phyloP scores from a whole-genome alignment of 2,797 vertebrate species.

The Euphonia xanthogaster region DNA sequence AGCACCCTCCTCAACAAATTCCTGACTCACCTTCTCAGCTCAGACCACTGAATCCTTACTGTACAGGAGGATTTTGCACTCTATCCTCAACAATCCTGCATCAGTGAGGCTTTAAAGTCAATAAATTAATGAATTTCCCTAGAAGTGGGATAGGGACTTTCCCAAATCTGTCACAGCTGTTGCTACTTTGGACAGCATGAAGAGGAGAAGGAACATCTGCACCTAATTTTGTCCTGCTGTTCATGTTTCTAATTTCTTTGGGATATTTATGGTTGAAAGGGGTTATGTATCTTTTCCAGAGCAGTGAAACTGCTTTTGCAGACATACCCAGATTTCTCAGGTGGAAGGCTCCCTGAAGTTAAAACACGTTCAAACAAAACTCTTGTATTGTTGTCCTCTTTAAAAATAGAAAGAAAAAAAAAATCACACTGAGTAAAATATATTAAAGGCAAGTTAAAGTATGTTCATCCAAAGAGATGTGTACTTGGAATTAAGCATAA shows the following conservation, averaged over 20 bases:
- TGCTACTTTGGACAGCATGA: not conserved
- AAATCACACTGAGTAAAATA: conserved; percentile 39
- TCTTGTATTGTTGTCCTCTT: conserved; percentile 99
- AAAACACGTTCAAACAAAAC: conserved; percentile 99
- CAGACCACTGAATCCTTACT: not conserved
- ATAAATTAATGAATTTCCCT: not conserved
- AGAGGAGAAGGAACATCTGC: not conserved
- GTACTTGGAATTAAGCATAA: not conserved
- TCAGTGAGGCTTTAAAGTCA: not conserved
- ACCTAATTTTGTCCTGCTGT: not conserved
- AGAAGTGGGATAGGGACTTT: not conserved
- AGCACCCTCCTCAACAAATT: not conserved
- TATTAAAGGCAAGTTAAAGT: conserved; percentile 7
- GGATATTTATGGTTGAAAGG: not conserved
- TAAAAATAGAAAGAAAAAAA: conserved; percentile 49
- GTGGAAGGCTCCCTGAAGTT: conserved; percentile 95
- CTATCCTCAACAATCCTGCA: not conserved
- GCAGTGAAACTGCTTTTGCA: conserved; percentile 18
- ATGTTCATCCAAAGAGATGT: not conserved
- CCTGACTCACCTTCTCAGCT: not conserved
- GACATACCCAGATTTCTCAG: conserved; percentile 95
- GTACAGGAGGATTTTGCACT: not conserved
- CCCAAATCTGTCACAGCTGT: not conserved
- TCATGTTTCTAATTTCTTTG: not conserved
- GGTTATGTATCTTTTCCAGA: not conserved